phyloP scores from a whole-genome alignment of 2,888 invertebrate genomes.

The Nomada ruficornis region DNA sequence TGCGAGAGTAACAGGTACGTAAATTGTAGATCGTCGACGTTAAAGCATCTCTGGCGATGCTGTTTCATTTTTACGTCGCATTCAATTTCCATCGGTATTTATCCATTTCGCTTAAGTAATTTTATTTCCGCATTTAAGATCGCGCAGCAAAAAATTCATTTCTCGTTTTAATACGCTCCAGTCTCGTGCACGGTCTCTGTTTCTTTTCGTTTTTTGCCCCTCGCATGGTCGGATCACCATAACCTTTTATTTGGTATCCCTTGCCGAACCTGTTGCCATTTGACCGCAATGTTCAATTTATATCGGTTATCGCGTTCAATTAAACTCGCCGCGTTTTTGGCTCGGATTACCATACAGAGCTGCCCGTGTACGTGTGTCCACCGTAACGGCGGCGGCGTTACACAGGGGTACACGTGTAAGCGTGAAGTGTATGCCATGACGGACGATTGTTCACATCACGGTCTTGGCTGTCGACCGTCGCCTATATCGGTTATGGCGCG shows the following conservation, averaged over 20 bases:
- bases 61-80: background rate
- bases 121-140: background rate
- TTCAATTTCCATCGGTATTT: no score
- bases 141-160: slow-evolving; percentile 6
- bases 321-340: slow-evolving; percentile 65
- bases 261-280: slow-evolving; percentile 66
- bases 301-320: slow-evolving; percentile 66
- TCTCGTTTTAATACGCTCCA: slow-evolving; percentile 8
- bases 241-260: slow-evolving; percentile 55
- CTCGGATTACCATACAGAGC: slow-evolving; percentile 46
- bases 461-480: slow-evolving; percentile 23
- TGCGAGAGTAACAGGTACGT: background rate
- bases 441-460: slow-evolving; percentile 12
- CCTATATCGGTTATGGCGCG: background rate
- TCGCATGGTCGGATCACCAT: slow-evolving; percentile 18
- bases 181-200: background rate
- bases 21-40: background rate
- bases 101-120: no score
- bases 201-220: slow-evolving; percentile 1
- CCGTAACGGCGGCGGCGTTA: slow-evolving; percentile 14
- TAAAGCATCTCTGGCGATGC: no score
- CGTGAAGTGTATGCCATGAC: slow-evolving; percentile 35
- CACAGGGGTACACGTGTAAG: slow-evolving; percentile 31
- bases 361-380: background rate
- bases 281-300: slow-evolving; percentile 64